Evolutionary conservation across 2,888 invertebrate species (phyloP).

Genomic region (Lasius platythorax): DNA sequence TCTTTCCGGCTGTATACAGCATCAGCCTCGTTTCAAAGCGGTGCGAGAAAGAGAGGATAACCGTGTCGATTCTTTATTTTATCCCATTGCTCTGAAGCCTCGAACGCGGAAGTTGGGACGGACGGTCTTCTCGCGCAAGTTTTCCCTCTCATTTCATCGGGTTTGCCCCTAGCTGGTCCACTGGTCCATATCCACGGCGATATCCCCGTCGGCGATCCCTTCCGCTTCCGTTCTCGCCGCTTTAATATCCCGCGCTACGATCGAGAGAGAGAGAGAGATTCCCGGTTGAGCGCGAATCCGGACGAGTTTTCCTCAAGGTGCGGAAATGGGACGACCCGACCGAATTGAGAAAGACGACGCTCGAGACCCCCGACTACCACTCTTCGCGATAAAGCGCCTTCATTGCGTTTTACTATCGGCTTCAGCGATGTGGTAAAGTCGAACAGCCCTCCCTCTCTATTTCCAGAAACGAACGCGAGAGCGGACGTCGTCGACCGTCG

Average conservation of each 20-base stretch:
- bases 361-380: slow-evolving; percentile 5
- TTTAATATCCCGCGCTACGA: slow-evolving; percentile 20
- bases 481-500: not conserved
- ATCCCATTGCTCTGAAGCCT: slow-evolving; percentile 21
- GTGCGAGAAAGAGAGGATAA: not conserved
- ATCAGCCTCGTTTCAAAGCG: not conserved
- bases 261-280: slow-evolving; percentile 15
- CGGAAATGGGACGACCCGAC: slow-evolving; percentile 24
- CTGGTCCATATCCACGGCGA: slow-evolving; percentile 1
- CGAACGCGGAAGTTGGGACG: slow-evolving; percentile 36
- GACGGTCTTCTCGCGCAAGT: slow-evolving; percentile 35
- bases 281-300: slow-evolving; percentile 28
- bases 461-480: slow-evolving; percentile 50
- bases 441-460: slow-evolving; percentile 4
- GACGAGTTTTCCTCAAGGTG: not conserved
- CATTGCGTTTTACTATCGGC: not conserved
- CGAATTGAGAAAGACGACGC: not conserved
- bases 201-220: slow-evolving; percentile 15
- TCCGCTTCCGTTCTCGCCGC: slow-evolving; percentile 16
- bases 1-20: not conserved
- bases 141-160: slow-evolving; percentile 52
- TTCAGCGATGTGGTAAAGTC: not conserved
- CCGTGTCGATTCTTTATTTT: slow-evolving; percentile 13
- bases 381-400: not conserved
- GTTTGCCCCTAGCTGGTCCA: slow-evolving; percentile 54